Base-by-base conservation (phyloP, 2,888 invertebrate species). In the Trichacis sp. region DNA sequence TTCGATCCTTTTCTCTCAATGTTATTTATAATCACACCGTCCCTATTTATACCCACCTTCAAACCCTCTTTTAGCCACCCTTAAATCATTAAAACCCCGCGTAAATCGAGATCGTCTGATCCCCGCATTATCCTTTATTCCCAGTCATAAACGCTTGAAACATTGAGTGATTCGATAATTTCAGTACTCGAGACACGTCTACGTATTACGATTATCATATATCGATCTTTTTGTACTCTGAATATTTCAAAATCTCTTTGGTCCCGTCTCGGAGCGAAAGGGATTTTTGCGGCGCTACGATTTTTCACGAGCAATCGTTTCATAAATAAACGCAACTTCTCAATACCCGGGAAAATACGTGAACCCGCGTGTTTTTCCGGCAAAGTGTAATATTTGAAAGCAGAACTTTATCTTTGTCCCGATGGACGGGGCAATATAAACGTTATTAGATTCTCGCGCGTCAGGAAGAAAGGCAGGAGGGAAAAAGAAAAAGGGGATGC, bases 361-460 rank as follows among this genome's bases (percentile, higher is more conserved):
- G 11, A 18, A 17, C 18, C n/a, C 18, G 8, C 42, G 48, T 29
- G 12, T 30, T 30, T 17, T 30, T 29, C 15, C 15, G 12, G 17
- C 11, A 30, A 48, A 30, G 14, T 17, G 30, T 57, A 64, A 58
- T 64, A 29, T 56, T 56, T 52, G 52, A 56, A 56, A 61, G 52
- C 56, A 62, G 47, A 56, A 56, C 47, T 62, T 29, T 56, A 56
- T 52, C 61, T 51, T 18, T 14, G 33, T 55, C 61, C 45, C 56
- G 43, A 55, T 50, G 61, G 61, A 51, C 54, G 30, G 46, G 19
- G 50, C 20, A 40, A 29, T 40, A 46, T 54, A 61, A 61, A 55
- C 54, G 61, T 61, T 55, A 53, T 58, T 52, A 54, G 49, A 58
- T 53, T 57, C 33, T 63, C 53, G 52, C 29, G 52, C 48, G 40